phyloP scores from a whole-genome alignment of 2,888 invertebrate genomes.

The Harpalus rubripes region DNA sequence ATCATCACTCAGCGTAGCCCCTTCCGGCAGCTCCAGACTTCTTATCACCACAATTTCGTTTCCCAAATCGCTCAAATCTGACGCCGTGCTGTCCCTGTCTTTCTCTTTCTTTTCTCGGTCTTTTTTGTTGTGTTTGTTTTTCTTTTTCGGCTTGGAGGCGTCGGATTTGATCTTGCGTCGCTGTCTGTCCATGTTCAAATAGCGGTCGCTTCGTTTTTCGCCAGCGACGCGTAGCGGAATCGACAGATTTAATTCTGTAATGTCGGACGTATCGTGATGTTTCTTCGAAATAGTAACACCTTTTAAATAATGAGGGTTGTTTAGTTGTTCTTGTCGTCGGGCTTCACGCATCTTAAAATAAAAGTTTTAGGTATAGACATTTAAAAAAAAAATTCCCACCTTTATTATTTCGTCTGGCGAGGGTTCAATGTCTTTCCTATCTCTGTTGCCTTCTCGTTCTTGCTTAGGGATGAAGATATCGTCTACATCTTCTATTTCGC shows the following conservation, averaged over 20 bases:
- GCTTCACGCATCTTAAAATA: conserved; percentile 90
- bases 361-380: too few species aligned
- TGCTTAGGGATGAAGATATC: conserved; percentile 77
- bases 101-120: conserved; percentile 72
- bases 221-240: conserved; percentile 91
- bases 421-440: background rate
- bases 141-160: conserved; percentile 80
- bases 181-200: conserved; percentile 80
- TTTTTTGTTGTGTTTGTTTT: conserved; percentile 79
- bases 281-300: conserved; percentile 76
- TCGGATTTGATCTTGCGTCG: conserved; percentile 76
- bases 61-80: conserved; percentile 73
- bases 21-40: conserved; percentile 88
- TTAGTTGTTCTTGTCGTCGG: conserved; percentile 92
- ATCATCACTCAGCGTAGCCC: conserved; percentile 86
- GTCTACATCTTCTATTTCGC: conserved; percentile 69
- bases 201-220: conserved; percentile 87
- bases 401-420: too few species aligned
- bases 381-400: too few species aligned
- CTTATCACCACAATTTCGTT: conserved; percentile 83
- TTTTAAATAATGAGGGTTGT: conserved; percentile 98
- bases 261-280: conserved; percentile 81
- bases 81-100: conserved; percentile 78
- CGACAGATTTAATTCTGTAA: conserved; percentile 90
- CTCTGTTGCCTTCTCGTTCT: conserved; percentile 73